These are phyloP conservation scores for Notechis scutatus DNA, from an alignment of 2,113 vertebrate species.

Conservation along the genomic window DNA sequence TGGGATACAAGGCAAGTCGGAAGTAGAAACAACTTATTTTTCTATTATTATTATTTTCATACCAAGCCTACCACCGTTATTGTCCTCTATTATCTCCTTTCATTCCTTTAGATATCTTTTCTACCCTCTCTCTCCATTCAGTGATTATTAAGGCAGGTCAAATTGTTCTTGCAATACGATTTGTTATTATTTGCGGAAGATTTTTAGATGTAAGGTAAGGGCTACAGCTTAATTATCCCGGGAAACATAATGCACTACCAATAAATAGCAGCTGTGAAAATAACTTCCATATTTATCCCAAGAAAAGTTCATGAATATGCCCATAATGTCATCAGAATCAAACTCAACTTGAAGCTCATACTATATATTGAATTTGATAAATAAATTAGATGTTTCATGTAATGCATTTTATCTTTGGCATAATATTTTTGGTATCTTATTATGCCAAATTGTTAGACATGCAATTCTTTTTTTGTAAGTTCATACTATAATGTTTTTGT, in stretches of 20 bases:
- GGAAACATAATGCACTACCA: not conserved
- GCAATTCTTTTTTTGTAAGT: not conserved
- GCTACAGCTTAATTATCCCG: not conserved
- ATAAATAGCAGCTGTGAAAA: not conserved
- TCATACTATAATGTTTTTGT: not conserved
- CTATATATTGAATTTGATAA: too few relatives aligned
- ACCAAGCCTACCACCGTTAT: not conserved
- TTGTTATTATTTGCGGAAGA: not conserved
- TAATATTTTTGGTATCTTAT: not conserved
- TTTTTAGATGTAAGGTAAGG: not conserved
- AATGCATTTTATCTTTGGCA: not conserved
- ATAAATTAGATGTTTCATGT: not conserved
- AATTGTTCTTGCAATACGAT: not conserved
- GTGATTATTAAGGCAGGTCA: not conserved
- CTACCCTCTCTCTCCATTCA: not conserved
- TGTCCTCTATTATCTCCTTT: not conserved
- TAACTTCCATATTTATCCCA: not conserved
- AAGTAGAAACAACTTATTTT: not conserved
- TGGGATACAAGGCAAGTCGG: not conserved
- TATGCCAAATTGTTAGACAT: not conserved
- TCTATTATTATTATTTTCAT: not conserved
- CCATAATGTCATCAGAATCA: not conserved
- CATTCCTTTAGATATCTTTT: not conserved
- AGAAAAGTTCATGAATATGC: not conserved
- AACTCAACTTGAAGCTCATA: not conserved